These are phyloP conservation scores for Unio delphinus DNA, from an alignment of 2,888 invertebrate genomes.

Conservation along the genomic window DNA sequence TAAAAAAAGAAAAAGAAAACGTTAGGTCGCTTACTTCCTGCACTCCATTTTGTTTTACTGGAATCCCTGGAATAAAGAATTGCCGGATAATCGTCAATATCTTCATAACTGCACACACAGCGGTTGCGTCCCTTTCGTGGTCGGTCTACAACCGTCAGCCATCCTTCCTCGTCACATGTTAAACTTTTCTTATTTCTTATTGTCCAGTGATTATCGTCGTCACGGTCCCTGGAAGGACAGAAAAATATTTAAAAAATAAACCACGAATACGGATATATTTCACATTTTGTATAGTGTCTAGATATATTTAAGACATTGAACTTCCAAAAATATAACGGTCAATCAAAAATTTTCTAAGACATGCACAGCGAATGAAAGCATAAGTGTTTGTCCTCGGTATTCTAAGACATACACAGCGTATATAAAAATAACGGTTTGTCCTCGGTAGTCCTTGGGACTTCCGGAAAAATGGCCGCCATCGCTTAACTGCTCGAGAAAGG, in stretches of 20 bases:
- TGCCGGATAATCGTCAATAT: constrained; percentile 29
- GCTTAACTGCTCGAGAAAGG: too few relatives aligned
- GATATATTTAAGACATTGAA: too few relatives aligned
- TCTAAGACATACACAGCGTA: too few relatives aligned
- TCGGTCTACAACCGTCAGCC: constrained; percentile 33
- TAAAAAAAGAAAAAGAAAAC: too few relatives aligned
- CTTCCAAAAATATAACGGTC: too few relatives aligned
- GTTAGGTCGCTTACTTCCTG: constrained; percentile 16
- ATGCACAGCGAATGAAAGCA: too few relatives aligned
- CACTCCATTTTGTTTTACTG: constrained; percentile 30
- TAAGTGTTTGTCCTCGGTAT: too few relatives aligned
- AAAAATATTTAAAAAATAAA: not conserved
- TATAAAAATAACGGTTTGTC: too few relatives aligned
- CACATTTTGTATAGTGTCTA: not conserved
- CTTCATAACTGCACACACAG: constrained; percentile 36
- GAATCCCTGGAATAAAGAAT: constrained; percentile 32
- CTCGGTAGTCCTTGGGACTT: too few relatives aligned
- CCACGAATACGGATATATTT: not conserved
- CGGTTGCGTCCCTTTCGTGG: constrained; percentile 28
- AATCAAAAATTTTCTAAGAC: too few relatives aligned
- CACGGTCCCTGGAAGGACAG: constrained; percentile 12
- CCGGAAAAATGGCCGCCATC: too few relatives aligned
- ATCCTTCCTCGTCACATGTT: constrained; percentile 33
- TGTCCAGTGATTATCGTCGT: constrained; percentile 30
- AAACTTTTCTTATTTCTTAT: constrained; percentile 23